A percentile compares a stretch with the other conserved stretches of the same genome.
phyloP scores from a whole-genome alignment of 2,888 invertebrate species.

The Cylindroiulus punctatus region DNA sequence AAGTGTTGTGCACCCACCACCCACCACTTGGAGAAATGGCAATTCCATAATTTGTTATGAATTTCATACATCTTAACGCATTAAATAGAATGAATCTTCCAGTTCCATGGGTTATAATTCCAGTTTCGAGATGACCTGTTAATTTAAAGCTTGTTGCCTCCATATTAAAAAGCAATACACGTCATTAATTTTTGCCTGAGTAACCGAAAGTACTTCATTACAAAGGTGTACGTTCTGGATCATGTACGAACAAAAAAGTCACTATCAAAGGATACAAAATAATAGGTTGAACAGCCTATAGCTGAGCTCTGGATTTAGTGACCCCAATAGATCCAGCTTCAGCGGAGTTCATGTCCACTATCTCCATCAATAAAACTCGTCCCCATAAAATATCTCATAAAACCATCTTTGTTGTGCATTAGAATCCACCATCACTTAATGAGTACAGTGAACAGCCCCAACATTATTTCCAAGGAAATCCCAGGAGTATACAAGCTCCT shows the following conservation, averaged over 20 bases:
- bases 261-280: not conserved
- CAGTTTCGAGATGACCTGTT: not conserved
- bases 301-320: not conserved
- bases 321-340: not conserved
- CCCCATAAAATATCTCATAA: constrained; percentile 22
- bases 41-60: not conserved
- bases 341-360: not conserved
- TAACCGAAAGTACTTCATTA: not conserved
- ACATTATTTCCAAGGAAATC: not conserved
- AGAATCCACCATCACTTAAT: constrained; percentile 25
- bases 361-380: constrained; percentile 19
- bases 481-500: not conserved
- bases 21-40: not conserved
- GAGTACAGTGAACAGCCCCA: constrained; percentile 25
- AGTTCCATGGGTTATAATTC: not conserved
- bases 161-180: not conserved
- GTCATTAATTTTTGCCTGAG: not conserved
- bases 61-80: not conserved
- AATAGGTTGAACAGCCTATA: not conserved
- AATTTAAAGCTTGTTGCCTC: not conserved
- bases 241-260: not conserved
- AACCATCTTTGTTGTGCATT: constrained; percentile 33
- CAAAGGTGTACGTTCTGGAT: not conserved
- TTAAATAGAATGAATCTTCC: no score
- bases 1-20: not conserved